Percentiles rank a stretch among this genome's conserved stretches.
These are phyloP conservation scores for Hemistola chrysoprasaria DNA, from an alignment of 2,888 invertebrate species.

Conservation along the genomic window DNA sequence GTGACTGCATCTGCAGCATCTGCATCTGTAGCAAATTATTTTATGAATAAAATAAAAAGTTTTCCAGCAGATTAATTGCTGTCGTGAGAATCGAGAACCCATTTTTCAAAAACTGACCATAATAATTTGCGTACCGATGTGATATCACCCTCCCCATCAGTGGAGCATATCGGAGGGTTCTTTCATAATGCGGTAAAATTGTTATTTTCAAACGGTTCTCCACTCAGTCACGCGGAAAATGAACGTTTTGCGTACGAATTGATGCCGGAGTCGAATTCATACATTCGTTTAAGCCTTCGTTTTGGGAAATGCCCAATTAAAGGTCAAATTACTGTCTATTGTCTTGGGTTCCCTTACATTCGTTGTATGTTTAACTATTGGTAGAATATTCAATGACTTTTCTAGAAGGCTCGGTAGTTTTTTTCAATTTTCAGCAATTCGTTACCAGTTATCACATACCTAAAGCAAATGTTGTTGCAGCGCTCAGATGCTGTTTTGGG, in stretches of 20 bases:
- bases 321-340: slow-evolving; percentile 2
- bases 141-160: slow-evolving; percentile 49
- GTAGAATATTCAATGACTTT: no score
- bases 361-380: slow-evolving; percentile 4
- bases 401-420: no score
- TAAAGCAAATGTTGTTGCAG: no score
- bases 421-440: no score
- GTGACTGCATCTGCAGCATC: background rate
- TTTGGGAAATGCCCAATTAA: background rate
- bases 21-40: no score
- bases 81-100: slow-evolving; percentile 44
- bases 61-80: slow-evolving; percentile 5
- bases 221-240: slow-evolving; percentile 59
- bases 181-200: slow-evolving; percentile 64
- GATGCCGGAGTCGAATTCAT: slow-evolving; percentile 17
- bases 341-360: slow-evolving; percentile 6
- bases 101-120: slow-evolving; percentile 45
- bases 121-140: slow-evolving; percentile 47
- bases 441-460: no score
- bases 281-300: slow-evolving; percentile 28
- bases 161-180: slow-evolving; percentile 59
- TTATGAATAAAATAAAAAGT: no score
- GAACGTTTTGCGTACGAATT: slow-evolving; percentile 47
- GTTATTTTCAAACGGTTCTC: slow-evolving; percentile 62
- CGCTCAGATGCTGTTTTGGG: no score